phyloP scores from a whole-genome alignment of 1,140 invertebrate genomes.

The Ridgeia piscesae region DNA sequence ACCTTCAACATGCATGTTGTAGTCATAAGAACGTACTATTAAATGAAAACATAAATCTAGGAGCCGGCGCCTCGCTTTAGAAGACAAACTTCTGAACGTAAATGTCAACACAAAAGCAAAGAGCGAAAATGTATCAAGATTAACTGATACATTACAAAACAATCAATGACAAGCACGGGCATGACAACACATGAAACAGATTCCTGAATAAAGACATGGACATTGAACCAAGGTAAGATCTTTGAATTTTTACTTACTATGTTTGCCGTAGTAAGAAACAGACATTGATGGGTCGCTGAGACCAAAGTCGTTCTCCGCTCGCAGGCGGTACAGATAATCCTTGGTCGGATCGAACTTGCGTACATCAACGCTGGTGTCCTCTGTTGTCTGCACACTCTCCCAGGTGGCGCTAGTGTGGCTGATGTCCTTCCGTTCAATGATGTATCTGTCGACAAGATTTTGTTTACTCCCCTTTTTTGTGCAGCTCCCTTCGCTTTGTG shows the following conservation, averaged over 20 bases:
- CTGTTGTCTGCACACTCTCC: slow-evolving; percentile 39
- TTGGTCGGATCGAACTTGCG: slow-evolving; percentile 63
- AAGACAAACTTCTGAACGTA: too few species aligned
- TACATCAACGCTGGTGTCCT: slow-evolving; percentile 35
- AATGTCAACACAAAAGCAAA: not conserved
- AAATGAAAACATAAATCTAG: too few species aligned
- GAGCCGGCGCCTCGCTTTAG: too few species aligned
- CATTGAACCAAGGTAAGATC: too few species aligned
- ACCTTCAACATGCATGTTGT: too few species aligned
- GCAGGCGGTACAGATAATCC: slow-evolving; percentile 88
- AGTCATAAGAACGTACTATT: too few species aligned
- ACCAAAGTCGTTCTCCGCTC: slow-evolving; percentile 96
- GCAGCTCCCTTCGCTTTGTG: not conserved
- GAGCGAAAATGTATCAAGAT: not conserved
- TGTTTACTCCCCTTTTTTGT: not conserved
- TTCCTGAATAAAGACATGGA: not conserved
- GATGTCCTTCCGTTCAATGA: slow-evolving; percentile 29
- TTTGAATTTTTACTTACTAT: slow-evolving; percentile 32
- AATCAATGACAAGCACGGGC: not conserved
- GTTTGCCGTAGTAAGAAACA: slow-evolving; percentile 46
- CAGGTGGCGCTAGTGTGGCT: slow-evolving; percentile 43
- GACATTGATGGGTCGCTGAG: slow-evolving; percentile 87
- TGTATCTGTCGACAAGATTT: slow-evolving; percentile 19
- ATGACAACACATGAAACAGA: not conserved
- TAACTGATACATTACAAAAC: not conserved